A percentile compares a stretch with the other conserved stretches of the same genome.
phyloP scores from a whole-genome alignment of 2,113 vertebrate species.

The Aegotheles bennettii region DNA sequence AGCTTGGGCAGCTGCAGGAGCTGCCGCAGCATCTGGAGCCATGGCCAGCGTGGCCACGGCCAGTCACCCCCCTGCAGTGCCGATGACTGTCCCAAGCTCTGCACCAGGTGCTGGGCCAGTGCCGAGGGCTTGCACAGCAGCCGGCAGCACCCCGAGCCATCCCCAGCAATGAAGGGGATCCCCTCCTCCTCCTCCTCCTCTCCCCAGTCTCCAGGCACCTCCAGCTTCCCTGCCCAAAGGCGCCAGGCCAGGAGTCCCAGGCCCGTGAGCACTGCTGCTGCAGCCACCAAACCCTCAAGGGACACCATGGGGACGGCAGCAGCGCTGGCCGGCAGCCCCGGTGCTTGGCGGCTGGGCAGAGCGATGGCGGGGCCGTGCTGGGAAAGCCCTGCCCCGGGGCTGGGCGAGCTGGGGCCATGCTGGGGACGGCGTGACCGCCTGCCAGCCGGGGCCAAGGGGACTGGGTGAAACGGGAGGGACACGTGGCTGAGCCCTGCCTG shows the following conservation, averaged over 20 bases:
- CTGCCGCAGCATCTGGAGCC: not conserved
- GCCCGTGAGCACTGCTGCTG: fast-evolving
- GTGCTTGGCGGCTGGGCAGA: not conserved
- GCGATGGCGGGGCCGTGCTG: not conserved
- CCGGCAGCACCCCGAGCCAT: not conserved
- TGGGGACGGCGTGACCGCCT: not conserved
- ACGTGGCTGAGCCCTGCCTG: not conserved
- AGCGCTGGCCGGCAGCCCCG: not conserved
- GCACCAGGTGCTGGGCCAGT: constrained; percentile 24
- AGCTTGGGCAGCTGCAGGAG: not conserved
- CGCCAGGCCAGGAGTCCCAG: not conserved
- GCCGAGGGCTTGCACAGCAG: constrained; percentile 45
- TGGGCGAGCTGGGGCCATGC: not conserved
- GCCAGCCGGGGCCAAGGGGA: constrained; percentile 39
- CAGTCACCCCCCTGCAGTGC: not conserved
- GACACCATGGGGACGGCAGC: not conserved
- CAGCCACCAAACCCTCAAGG: not conserved
- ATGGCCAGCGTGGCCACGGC: not conserved
- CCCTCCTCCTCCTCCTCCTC: not conserved
- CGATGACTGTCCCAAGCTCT: not conserved
- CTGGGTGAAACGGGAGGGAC: constrained; percentile 48
- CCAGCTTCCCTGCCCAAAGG: not conserved
- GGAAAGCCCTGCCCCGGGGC: constrained; percentile 25
- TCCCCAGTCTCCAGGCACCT: not conserved
- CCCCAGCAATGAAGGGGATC: not conserved